Evolutionary conservation across 1,140 invertebrate species (phyloP).

Genomic region (Drosophila nikananu): DNA sequence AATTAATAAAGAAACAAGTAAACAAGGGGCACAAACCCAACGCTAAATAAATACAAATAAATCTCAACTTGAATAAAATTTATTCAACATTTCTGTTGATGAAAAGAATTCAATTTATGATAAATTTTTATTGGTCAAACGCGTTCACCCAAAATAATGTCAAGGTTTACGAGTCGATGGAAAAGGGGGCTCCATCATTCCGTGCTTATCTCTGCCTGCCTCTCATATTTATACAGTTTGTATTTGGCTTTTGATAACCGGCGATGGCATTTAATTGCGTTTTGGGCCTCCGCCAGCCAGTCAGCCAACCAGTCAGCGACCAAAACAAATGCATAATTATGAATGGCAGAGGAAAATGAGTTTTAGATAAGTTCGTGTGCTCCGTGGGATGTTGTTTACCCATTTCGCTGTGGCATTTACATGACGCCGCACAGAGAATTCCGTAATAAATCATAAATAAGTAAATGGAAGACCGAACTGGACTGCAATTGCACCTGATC

Average conservation of each 20-base stretch:
- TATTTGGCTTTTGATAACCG: constrained; percentile 51
- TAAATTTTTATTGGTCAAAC: constrained; percentile 33
- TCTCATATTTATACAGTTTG: constrained; percentile 30
- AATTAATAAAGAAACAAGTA: constrained; percentile 9
- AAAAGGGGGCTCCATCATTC: constrained; percentile 5
- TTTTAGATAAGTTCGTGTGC: constrained; percentile 44
- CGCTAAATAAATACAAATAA: constrained; percentile 21
- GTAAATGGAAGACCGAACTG: constrained; percentile 24
- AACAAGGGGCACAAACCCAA: constrained; percentile 20
- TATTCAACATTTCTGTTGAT: constrained; percentile 28
- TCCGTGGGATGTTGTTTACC: constrained; percentile 28
- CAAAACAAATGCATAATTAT: constrained; percentile 55
- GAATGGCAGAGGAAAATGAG: constrained; percentile 27
- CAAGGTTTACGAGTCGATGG: constrained; percentile 30
- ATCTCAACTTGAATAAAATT: constrained; percentile 24
- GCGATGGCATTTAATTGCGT: constrained; percentile 44
- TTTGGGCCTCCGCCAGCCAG: constrained; percentile 9
- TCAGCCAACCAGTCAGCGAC: constrained; percentile 13
- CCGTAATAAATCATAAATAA: constrained; percentile 45
- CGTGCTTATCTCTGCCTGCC: constrained; percentile 18
- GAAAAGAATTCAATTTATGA: constrained; percentile 39
- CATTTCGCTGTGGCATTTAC: constrained; percentile 30
- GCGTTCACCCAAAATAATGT: constrained; percentile 37
- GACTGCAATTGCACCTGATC: constrained; percentile 45
- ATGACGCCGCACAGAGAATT: constrained; percentile 29